Conservation (phyloP, 2,888 invertebrate species). For the Chymomyza fuscimana region DNA sequence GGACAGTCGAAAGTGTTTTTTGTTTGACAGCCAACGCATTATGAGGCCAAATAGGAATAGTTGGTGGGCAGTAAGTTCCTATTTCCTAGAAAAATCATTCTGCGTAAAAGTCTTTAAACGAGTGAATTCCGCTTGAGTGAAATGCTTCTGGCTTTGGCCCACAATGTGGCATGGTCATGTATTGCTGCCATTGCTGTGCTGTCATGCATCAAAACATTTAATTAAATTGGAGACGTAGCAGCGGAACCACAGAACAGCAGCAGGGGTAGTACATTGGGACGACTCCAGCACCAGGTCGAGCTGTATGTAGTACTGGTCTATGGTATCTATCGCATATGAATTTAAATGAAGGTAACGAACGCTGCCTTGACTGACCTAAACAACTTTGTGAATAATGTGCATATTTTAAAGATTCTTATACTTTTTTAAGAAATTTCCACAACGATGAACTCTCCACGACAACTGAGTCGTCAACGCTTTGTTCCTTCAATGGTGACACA, state of each 20-base stretch:
- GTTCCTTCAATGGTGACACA: background rate
- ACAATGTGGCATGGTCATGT: background rate
- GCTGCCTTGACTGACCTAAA: constrained; percentile 9
- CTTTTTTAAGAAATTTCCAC: constrained; percentile 19
- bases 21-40: constrained; percentile 41
- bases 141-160: background rate
- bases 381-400: constrained; percentile 62
- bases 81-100: background rate
- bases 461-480: background rate
- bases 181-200: constrained; percentile 33
- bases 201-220: constrained; percentile 75
- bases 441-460: constrained; percentile 16
- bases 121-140: background rate
- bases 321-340: constrained; percentile 41
- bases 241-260: constrained; percentile 42
- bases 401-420: constrained; percentile 44
- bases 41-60: constrained; percentile 40
- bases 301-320: background rate
- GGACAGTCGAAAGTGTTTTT: constrained; percentile 31
- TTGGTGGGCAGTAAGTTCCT: background rate
- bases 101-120: constrained; percentile 3
- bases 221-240: constrained; percentile 55
- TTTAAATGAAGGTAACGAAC: constrained; percentile 55
- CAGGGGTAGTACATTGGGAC: background rate
- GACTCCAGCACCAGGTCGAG: background rate